Conservation (phyloP, 2,797 vertebrate genomes). For the Channa striata region DNA sequence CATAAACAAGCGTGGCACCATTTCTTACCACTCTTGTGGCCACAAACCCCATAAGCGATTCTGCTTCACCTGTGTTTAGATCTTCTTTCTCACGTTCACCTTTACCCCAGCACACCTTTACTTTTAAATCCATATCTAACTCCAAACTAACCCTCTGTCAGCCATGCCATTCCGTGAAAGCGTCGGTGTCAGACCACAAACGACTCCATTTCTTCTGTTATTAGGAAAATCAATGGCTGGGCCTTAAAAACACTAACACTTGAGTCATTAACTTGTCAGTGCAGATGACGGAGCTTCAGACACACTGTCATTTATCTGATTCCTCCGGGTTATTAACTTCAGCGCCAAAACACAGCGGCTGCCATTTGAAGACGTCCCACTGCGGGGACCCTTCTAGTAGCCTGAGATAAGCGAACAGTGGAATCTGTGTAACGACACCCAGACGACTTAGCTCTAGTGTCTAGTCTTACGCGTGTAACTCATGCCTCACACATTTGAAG, state of each 20-base stretch:
- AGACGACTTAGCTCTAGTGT: conserved; percentile 20
- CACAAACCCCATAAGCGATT: not conserved
- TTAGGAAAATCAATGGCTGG: conserved; percentile 33
- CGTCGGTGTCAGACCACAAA: conserved; percentile 17
- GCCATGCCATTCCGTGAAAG: not conserved
- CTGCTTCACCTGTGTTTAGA: not conserved
- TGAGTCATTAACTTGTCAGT: conserved; percentile 53
- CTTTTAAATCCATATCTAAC: conserved; percentile 4
- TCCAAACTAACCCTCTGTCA: not conserved
- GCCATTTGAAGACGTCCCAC: conserved; percentile 58
- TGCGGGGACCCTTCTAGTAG: conserved; percentile 47
- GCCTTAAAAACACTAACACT: conserved; percentile 15
- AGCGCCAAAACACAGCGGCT: conserved; percentile 34
- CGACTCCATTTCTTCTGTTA: conserved; percentile 22
- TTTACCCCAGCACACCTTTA: not conserved
- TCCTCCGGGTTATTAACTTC: conserved; percentile 56
- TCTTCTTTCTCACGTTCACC: conserved; percentile 8
- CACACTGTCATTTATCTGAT: conserved; percentile 52
- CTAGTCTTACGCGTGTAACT: conserved; percentile 16
- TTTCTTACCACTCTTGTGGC: too few species aligned
- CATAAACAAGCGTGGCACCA: too few species aligned
- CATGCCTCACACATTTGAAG: conserved; percentile 15
- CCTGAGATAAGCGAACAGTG: conserved; percentile 53
- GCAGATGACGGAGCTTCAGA: conserved; percentile 44
- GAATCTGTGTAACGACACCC: conserved; percentile 49